These are phyloP conservation scores for Dipodomys ordii DNA, from an alignment of 2,113 vertebrate genomes.

Conservation along the genomic window DNA sequence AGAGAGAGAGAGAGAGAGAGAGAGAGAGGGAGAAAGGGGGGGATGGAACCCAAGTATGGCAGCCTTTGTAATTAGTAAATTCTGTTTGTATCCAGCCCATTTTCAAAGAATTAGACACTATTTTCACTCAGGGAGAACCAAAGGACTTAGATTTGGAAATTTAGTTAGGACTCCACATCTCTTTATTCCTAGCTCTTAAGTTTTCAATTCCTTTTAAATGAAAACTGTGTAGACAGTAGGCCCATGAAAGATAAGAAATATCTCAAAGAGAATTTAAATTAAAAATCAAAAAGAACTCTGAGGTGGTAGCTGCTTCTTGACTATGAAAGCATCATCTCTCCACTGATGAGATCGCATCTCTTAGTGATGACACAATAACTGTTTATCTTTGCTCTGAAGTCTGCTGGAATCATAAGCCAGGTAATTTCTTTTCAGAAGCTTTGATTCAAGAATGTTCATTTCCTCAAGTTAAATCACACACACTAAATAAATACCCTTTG, in stretches of 20 bases:
- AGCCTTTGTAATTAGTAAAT: neutral
- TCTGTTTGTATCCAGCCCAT: neutral
- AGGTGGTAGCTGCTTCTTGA: neutral
- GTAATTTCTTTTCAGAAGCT: neutral
- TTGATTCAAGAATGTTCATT: neutral
- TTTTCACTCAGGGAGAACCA: neutral
- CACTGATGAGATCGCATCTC: constrained; percentile 14
- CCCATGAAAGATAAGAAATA: constrained; percentile 50
- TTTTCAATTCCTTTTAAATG: constrained; percentile 61
- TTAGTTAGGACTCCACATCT: neutral
- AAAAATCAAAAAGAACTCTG: neutral
- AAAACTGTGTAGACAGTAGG: constrained; percentile 27
- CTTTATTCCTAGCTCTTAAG: neutral
- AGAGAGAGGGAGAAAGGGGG: neutral
- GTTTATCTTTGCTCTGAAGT: constrained; percentile 32
- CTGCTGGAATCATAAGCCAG: neutral
- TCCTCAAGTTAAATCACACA: neutral
- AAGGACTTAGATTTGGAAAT: neutral
- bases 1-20: neutral
- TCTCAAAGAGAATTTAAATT: constrained; percentile 52
- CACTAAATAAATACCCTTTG: neutral
- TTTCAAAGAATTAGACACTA: neutral
- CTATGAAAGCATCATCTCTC: neutral
- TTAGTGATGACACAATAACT: neutral
- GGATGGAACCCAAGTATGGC: neutral